Evolutionary conservation across 2,113 vertebrate genomes (phyloP), one percentile per base, ranked within the genome.

Genomic region (Corythornis madagascariensis): DNA sequence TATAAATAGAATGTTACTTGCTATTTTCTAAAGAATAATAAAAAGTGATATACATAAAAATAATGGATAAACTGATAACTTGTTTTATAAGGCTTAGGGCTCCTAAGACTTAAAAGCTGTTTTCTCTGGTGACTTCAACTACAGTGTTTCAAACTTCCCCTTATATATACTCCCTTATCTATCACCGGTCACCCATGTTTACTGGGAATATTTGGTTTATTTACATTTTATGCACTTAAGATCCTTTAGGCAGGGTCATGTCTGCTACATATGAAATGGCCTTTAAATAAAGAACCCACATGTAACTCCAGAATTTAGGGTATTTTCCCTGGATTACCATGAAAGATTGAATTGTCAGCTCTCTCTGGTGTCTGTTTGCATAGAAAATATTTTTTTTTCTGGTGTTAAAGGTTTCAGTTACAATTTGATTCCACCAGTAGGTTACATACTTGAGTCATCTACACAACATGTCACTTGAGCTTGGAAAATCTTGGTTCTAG

Each of bases 381-480:
- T n/a, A 74, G 10, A 70, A n/a, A 13, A 48, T 24, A 28, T 0
- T 0, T 43, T 90, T 90, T 21, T 21, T 70, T 61, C 42, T 26
- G 19, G 2, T 57, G 16, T 15, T 42, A 66, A 59, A 87, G 26
- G 33, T 15, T 19, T 47, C 22, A 38, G 38, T 25, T 48, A 33
- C 1, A 2, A 28, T 48, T 78, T 81, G 11, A 65, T 48, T n/a
- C 24, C 9, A 71, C 5, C 6, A 28, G 4, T 20, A 48, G 21
- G 6, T 61, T 48, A 48, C 5, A 77, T 21, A 69, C 19, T 60
- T 80, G 26, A 71, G 7, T 90, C 60, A 59, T 2, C 26, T 48
- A n/a, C 16, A 21, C 0, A 0, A 33, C 8, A n/a, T 16, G 10
- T 38, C 45, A 50, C 14, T 47, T 21, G 17, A 8, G 17, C 33